These are phyloP conservation scores for Agonopterix arenella DNA, from an alignment of 2,888 invertebrate genomes.

Conservation along the genomic window DNA sequence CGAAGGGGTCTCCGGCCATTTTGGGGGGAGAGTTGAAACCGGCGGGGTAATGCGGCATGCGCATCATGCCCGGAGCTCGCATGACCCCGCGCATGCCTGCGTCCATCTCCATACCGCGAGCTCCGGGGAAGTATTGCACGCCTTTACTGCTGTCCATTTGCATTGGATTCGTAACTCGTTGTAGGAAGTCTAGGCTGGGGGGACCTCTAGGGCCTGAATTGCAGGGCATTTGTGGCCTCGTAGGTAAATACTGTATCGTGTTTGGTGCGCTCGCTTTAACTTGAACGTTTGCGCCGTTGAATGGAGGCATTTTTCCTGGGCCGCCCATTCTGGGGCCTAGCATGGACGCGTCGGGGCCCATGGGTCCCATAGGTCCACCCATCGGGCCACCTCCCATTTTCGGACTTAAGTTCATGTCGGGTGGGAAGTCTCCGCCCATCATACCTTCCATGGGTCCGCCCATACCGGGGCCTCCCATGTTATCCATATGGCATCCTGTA, in stretches of 20 bases:
- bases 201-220: slow-evolving; percentile 85
- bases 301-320: slow-evolving; percentile 75
- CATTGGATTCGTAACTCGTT: slow-evolving; percentile 91
- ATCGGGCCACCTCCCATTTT: slow-evolving; percentile 78
- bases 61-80: slow-evolving; percentile 56
- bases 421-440: slow-evolving; percentile 73
- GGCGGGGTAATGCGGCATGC: slow-evolving; percentile 68
- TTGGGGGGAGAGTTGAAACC: slow-evolving; percentile 69
- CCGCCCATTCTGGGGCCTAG: slow-evolving; percentile 81
- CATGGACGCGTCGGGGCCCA: slow-evolving; percentile 77
- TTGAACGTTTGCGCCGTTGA: slow-evolving; percentile 86
- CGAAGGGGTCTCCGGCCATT: slow-evolving; percentile 54
- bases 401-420: slow-evolving; percentile 79
- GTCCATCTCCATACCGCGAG: slow-evolving; percentile 74
- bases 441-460: slow-evolving; percentile 72
- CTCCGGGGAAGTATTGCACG: slow-evolving; percentile 86
- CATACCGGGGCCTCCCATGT: slow-evolving; percentile 70
- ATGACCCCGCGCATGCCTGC: slow-evolving; percentile 67
- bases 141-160: slow-evolving; percentile 79
- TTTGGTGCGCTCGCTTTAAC: slow-evolving; percentile 98
- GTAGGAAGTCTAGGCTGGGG: slow-evolving; percentile 92
- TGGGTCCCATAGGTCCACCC: slow-evolving; percentile 71
- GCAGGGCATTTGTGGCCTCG: slow-evolving; percentile 90
- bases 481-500: slow-evolving; percentile 72
- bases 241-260: slow-evolving; percentile 98